A percentile compares a stretch with the other conserved stretches of the same genome.
Conservation (phyloP, 2,113 vertebrate species). For the Ciconia boyciana region DNA sequence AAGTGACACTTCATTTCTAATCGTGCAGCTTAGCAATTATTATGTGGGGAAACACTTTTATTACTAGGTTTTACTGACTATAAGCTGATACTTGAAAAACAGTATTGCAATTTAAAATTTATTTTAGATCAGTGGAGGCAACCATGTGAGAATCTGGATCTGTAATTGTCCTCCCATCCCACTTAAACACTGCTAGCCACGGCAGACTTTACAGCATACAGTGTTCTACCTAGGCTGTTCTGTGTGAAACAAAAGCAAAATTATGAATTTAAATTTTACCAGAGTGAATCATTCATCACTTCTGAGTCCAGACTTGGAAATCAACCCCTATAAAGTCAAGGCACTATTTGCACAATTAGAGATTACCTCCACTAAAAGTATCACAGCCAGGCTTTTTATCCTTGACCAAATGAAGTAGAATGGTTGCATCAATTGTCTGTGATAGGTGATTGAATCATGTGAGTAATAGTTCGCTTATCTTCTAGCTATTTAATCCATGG, state of each 20-base stretch:
- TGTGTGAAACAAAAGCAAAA: not conserved
- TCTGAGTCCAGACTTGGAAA: not conserved
- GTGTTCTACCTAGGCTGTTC: not conserved
- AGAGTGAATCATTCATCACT: not conserved
- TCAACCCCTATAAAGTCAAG: not conserved
- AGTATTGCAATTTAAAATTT: not conserved
- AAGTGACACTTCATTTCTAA: not conserved
- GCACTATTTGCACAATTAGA: not conserved
- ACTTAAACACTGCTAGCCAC: not conserved
- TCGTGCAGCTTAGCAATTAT: not conserved
- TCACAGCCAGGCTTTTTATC: not conserved
- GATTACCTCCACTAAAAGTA: not conserved
- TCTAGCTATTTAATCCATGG: not conserved
- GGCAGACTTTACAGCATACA: not conserved
- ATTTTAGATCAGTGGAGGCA: not conserved
- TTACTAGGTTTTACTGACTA: not conserved
- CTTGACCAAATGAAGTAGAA: not conserved
- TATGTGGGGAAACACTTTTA: not conserved
- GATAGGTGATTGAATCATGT: not conserved
- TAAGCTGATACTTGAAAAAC: not conserved
- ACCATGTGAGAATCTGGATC: not conserved
- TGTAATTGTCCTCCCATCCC: not conserved
- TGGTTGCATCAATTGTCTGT: not conserved
- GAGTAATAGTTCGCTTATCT: not conserved
- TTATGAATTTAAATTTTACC: not conserved